Percentiles rank a stretch among this genome's conserved stretches.
Conservation (phyloP, 2,113 vertebrate species). For the Mustela nigripes region DNA sequence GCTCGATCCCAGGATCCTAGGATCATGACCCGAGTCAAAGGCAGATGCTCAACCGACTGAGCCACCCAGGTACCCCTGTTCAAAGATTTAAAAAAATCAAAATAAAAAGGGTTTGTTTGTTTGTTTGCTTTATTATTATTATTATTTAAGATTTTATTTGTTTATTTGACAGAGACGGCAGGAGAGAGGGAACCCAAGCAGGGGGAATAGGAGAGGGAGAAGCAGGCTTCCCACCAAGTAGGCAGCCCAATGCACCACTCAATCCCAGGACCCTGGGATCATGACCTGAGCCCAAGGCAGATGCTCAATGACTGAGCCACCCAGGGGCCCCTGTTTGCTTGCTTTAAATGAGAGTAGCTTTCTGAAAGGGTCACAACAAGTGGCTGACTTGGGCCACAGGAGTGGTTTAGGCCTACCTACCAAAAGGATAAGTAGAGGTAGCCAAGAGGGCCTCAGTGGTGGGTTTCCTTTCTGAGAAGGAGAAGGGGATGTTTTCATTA, state of each 20-base stretch:
- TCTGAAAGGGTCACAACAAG: neutral
- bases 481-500: neutral
- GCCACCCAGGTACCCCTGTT: neutral
- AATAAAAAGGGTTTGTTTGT: too few relatives aligned
- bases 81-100: too few relatives aligned
- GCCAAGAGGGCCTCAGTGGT: neutral
- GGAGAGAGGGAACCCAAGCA: neutral
- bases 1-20: rapidly evolving
- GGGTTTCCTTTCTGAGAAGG: neutral
- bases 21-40: neutral
- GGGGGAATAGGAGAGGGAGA: neutral
- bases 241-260: rapidly evolving
- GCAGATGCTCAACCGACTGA: neutral
- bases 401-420: neutral
- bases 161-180: neutral
- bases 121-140: too few relatives aligned
- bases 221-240: rapidly evolving
- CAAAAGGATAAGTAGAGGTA: neutral
- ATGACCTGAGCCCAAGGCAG: neutral
- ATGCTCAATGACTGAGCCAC: neutral
- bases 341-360: neutral
- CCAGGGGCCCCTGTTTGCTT: neutral
- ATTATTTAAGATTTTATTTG: too few relatives aligned
- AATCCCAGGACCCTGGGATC: neutral
- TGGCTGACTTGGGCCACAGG: neutral